These are phyloP conservation scores for Ammospiza caudacuta DNA, from an alignment of 2,113 vertebrate genomes.

Conservation along the genomic window DNA sequence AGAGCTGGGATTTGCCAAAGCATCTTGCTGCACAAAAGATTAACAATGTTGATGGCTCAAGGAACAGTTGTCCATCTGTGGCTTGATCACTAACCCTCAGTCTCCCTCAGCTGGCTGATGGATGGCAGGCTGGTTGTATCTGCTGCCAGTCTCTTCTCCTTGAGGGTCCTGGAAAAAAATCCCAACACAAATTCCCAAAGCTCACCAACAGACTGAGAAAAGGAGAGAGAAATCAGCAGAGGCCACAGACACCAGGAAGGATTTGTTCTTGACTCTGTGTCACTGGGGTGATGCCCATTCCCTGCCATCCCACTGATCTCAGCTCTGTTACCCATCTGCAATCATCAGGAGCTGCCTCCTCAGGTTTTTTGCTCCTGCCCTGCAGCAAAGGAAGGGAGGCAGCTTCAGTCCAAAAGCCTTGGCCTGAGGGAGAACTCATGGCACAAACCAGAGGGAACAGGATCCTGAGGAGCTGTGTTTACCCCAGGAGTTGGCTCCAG, in stretches of 20 bases:
- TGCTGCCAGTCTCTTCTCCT: not conserved
- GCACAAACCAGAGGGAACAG: not conserved
- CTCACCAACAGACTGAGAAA: not conserved
- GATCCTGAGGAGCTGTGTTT: not conserved
- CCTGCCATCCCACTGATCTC: not conserved
- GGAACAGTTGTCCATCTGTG: not conserved
- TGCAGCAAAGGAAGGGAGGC: not conserved
- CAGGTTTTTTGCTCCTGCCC: not conserved
- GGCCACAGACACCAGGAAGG: not conserved
- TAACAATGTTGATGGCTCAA: not conserved
- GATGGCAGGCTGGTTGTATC: not conserved
- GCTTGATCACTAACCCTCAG: not conserved
- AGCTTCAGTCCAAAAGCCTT: not conserved
- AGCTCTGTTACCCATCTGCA: not conserved
- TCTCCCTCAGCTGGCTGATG: not conserved
- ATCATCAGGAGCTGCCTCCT: not conserved
- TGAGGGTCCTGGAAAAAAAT: not conserved
- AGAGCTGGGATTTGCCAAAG: not conserved
- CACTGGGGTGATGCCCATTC: not conserved
- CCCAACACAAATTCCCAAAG: not conserved
- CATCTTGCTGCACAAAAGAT: not conserved
- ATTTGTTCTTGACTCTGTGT: not conserved
- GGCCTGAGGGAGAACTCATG: not conserved
- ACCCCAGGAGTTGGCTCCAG: not conserved
- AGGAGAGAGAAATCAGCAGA: not conserved